Base-by-base conservation (phyloP, 92 coral and sea anemone genomes). In the Porites evermanni region DNA sequence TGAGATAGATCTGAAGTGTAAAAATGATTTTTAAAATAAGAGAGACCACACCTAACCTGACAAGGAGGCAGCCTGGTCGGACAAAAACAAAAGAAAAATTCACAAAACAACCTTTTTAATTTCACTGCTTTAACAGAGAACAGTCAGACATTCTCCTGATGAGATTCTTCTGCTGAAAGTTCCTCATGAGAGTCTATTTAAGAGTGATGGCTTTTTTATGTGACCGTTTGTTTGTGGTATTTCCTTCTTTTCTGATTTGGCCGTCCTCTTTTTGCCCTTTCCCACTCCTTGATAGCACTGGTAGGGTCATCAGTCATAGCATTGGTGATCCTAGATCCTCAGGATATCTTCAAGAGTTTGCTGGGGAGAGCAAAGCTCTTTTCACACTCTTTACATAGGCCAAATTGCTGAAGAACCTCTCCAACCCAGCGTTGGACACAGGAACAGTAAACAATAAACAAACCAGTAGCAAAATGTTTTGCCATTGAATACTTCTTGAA, bases 401-500 rank as follows among this genome's bases (percentile, higher is more conserved):
- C 20, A 84, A 70, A 50, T 53, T 84, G 75, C 78, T 79, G 51
- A 84, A 84, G 53, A 89, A 16, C 56, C 89, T 68, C 70, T 88
- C 91, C 21, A 70, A 13, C n/a, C 83, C 84, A 12, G 84, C 88
- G 75, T 76, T 82, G 50, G 87, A 64, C 11, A 88, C 84, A 21
- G 86, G 86, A 38, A 89, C 74, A 20, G 81, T 79, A 77, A 86
- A 91, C 51, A 87, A 54, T 38, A 82, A 63, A 52, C 86, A 29
- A n/a, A 91, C 68, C 18, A 86, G 26, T 80, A 75, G 14, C 60
- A 87, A 51, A 64, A 86, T 82, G 78, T 87, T 87, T 64, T 76
- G 61, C 88, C 88, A 71, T 64, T 87, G 69, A 47, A 18, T n/a
- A 70, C 75, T 82, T 78, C 86, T 86, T 54, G 93, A 86, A 13